These are phyloP conservation scores for Clupea harengus DNA, from an alignment of 2,113 vertebrate species.

Conservation along the genomic window DNA sequence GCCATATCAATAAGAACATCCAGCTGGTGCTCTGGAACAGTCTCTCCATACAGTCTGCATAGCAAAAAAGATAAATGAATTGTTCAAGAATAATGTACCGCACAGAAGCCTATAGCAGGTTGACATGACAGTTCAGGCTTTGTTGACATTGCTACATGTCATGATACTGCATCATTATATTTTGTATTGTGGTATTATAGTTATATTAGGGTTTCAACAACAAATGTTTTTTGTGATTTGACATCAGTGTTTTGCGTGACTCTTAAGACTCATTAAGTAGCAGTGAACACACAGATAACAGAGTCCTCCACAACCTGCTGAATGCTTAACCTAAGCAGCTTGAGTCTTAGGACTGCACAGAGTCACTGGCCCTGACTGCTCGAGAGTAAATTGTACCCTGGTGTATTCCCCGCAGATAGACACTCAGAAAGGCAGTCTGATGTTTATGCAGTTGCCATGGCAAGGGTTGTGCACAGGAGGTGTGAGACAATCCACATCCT, in stretches of 20 bases:
- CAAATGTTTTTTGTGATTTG: not conserved
- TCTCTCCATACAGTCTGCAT: too few species aligned
- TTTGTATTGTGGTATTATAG: not conserved
- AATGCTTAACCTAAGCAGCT: not conserved
- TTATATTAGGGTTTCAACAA: not conserved
- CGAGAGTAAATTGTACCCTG: constrained; percentile 36
- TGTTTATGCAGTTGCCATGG: constrained; percentile 72
- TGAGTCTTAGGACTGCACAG: not conserved
- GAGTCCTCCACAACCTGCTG: not conserved
- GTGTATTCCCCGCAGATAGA: constrained; percentile 45
- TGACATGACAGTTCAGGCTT: not conserved
- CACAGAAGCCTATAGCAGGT: not conserved
- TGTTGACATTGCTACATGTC: not conserved
- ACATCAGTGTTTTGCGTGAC: too few species aligned
- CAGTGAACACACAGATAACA: not conserved
- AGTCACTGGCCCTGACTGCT: not conserved
- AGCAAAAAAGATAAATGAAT: too few species aligned
- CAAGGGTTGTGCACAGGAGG: constrained; percentile 57
- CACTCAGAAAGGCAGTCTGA: constrained; percentile 49
- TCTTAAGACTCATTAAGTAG: not conserved
- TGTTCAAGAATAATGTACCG: too few species aligned
- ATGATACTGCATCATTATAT: not conserved
- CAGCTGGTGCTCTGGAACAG: not conserved
- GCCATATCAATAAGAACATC: not conserved
- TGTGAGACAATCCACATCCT: constrained; percentile 56